These are phyloP conservation scores for Sinocyclocheilus grahami DNA, from an alignment of 2,113 vertebrate species.

Conservation along the genomic window DNA sequence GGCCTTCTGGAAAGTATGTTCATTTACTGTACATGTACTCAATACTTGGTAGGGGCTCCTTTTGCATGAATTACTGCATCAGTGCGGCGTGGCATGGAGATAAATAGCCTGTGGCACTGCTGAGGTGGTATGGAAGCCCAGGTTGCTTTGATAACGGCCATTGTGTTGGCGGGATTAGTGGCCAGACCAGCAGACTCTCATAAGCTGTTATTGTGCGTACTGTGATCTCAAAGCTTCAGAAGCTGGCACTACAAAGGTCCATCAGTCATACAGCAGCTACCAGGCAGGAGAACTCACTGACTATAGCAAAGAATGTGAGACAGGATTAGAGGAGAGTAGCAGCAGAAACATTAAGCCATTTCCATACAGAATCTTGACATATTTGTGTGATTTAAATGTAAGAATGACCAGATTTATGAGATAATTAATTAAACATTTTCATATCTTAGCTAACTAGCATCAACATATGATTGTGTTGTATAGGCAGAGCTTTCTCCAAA, in stretches of 20 bases:
- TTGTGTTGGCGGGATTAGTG: slow-evolving; percentile 1
- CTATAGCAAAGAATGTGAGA: slow-evolving; percentile 8
- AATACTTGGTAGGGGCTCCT: too few species aligned
- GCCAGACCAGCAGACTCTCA: background rate
- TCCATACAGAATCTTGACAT: background rate
- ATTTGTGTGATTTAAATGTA: background rate
- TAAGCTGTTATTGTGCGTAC: background rate
- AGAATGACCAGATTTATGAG: background rate
- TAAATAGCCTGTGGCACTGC: too few species aligned
- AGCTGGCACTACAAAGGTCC: background rate
- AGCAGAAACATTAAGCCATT: background rate
- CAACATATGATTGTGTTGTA: too few species aligned
- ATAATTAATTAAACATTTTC: background rate
- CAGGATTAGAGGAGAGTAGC: background rate
- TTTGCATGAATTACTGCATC: too few species aligned
- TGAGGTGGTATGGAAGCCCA: too few species aligned
- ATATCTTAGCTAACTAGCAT: background rate
- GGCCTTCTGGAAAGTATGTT: too few species aligned
- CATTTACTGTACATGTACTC: too few species aligned
- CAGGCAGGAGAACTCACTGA: background rate
- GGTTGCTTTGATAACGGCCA: too few species aligned
- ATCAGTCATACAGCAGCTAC: slow-evolving; percentile 23
- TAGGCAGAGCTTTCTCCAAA: too few species aligned
- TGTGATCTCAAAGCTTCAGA: slow-evolving; percentile 28
- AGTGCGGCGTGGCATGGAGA: too few species aligned